phyloP scores from a whole-genome alignment of 2,113 vertebrate species.

The Elanoides forficatus region DNA sequence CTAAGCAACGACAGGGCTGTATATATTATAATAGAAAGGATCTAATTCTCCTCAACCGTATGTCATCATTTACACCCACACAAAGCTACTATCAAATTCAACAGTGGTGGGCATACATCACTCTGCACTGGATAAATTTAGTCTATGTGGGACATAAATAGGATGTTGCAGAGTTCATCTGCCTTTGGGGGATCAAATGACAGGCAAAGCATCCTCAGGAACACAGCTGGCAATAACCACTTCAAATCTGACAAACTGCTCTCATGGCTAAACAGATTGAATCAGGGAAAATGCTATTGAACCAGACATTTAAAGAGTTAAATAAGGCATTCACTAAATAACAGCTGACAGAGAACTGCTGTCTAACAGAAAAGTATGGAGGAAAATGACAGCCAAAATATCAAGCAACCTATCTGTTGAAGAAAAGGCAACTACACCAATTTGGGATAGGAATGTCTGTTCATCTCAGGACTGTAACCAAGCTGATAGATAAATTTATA shows the following conservation, averaged over 20 bases:
- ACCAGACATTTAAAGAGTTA: neutral
- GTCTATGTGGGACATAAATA: neutral
- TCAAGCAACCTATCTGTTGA: neutral
- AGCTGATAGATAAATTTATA: neutral
- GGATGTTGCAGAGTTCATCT: neutral
- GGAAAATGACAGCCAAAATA: neutral
- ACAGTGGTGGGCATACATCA: neutral
- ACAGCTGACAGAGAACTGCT: neutral
- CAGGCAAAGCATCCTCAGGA: slow-evolving; percentile 4
- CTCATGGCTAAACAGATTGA: neutral
- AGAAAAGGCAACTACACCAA: neutral
- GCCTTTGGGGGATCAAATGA: slow-evolving; percentile 23
- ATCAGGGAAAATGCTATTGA: accelerated
- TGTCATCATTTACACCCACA: neutral
- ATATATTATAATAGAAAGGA: neutral
- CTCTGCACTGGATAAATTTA: neutral
- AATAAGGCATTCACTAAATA: neutral
- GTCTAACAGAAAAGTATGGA: neutral
- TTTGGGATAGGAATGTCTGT: neutral
- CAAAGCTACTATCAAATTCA: slow-evolving; percentile 23
- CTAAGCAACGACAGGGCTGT: neutral
- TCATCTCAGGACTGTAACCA: neutral
- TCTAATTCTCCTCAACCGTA: neutral
- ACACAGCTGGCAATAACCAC: neutral
- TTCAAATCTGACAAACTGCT: too few relatives aligned